Evolutionary conservation across 1,140 invertebrate species (phyloP).

Genomic region (Thalassaphorura encarpata): DNA sequence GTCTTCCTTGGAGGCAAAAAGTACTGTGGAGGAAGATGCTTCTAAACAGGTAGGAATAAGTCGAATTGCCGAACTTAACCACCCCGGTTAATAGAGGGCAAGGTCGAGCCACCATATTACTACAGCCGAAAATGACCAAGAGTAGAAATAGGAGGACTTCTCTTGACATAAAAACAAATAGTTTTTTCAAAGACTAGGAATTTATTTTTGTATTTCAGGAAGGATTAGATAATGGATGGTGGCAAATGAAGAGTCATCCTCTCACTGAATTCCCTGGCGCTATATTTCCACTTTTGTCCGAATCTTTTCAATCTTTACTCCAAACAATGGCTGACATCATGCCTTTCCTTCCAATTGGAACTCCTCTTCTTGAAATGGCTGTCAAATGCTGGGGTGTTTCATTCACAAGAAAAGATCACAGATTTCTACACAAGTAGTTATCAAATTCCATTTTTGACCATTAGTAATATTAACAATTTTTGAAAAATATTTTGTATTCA

Average conservation of each 20-base stretch:
- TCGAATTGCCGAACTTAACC: too few relatives aligned
- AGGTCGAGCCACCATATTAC: too few relatives aligned
- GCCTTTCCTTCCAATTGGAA: slow-evolving; percentile 75
- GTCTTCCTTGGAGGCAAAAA: slow-evolving; percentile 50
- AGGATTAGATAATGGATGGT: slow-evolving; percentile 30
- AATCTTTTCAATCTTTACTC: slow-evolving; percentile 74
- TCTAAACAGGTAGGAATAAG: too few relatives aligned
- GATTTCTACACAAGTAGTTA: slow-evolving; percentile 72
- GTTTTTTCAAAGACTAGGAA: neutral
- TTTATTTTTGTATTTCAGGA: slow-evolving; percentile 20
- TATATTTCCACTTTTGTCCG: slow-evolving; percentile 46
- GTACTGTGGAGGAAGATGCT: too few relatives aligned
- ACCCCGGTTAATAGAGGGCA: too few relatives aligned
- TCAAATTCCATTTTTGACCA: neutral
- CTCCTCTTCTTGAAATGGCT: slow-evolving; percentile 79
- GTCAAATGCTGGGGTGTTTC: slow-evolving; percentile 86
- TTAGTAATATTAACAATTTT: neutral
- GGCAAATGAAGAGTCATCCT: slow-evolving; percentile 27
- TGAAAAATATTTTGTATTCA: neutral
- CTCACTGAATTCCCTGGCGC: slow-evolving; percentile 24
- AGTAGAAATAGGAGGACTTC: too few relatives aligned
- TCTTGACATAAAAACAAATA: too few relatives aligned
- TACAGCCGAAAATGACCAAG: neutral
- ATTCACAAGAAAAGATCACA: slow-evolving; percentile 78
- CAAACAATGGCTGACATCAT: slow-evolving; percentile 88